Evolutionary conservation across 1,140 invertebrate species (phyloP).

Genomic region (Drosophila equinoxialis): DNA sequence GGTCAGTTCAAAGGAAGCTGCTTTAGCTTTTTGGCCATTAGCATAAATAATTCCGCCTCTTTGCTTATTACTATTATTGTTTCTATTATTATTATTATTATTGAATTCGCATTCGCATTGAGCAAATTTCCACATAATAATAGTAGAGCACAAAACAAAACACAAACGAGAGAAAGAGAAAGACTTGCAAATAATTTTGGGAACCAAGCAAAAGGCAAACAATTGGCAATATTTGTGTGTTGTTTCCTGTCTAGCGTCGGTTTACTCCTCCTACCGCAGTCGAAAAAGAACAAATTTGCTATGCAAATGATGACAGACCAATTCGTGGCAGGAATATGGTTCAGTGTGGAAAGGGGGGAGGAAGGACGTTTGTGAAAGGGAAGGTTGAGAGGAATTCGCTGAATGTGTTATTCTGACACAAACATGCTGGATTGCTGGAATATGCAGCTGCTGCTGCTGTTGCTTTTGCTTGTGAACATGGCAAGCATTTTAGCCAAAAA

Average conservation of each 20-base stretch:
- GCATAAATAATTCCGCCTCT: slow-evolving; percentile 17
- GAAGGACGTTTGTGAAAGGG: not conserved
- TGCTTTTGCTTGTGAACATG: slow-evolving; percentile 13
- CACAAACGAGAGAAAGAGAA: not conserved
- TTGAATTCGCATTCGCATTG: slow-evolving; percentile 17
- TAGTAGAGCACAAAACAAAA: slow-evolving; percentile 7
- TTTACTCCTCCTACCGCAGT: not conserved
- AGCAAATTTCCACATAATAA: slow-evolving; percentile 19
- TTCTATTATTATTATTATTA: slow-evolving; percentile 14
- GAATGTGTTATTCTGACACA: slow-evolving; percentile 21
- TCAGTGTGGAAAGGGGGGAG: no score
- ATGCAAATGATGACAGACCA: slow-evolving; percentile 19
- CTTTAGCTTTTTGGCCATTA: slow-evolving; percentile 10
- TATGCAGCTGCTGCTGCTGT: slow-evolving; percentile 9
- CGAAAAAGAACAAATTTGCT: slow-evolving; percentile 19
- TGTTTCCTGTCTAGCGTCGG: not conserved
- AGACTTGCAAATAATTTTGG: slow-evolving; percentile 13
- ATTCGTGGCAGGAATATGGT: no score
- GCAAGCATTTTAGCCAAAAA: slow-evolving; percentile 23
- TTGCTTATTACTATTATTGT: slow-evolving; percentile 13
- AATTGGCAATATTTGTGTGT: slow-evolving; percentile 21
- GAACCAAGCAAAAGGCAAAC: slow-evolving; percentile 7
- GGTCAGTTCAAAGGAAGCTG: slow-evolving; percentile 10
- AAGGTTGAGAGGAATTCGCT: slow-evolving; percentile 5
- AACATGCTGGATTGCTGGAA: slow-evolving; percentile 16